Evolutionary conservation across 2,888 invertebrate genomes (phyloP).

Genomic region (Ischnus inquisitorius): DNA sequence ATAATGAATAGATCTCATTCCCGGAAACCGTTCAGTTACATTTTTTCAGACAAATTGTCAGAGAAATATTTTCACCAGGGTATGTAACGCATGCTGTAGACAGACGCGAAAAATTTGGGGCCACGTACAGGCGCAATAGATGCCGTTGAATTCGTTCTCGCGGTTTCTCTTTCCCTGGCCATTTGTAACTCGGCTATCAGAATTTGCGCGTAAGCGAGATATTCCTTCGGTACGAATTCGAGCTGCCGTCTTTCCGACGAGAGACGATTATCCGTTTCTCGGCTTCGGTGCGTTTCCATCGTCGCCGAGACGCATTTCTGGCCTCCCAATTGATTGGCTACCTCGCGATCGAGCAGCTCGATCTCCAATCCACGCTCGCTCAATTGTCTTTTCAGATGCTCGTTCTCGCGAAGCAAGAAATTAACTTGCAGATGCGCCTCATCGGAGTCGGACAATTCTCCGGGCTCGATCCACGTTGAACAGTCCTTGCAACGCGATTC

Average conservation of each 20-base stretch:
- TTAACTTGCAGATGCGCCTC: conserved; percentile 66
- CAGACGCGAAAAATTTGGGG: neutral
- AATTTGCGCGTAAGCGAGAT: conserved; percentile 58
- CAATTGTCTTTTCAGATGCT: conserved; percentile 76
- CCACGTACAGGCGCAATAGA: conserved; percentile 18
- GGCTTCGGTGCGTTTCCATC: conserved; percentile 47
- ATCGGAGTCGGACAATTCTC: conserved; percentile 37
- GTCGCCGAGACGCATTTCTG: conserved; percentile 54
- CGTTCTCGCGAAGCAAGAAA: conserved; percentile 71
- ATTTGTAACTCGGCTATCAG: conserved; percentile 71
- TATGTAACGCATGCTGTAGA: neutral
- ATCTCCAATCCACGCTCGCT: conserved; percentile 75
- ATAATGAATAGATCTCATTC: too few relatives aligned
- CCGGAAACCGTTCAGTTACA: too few relatives aligned
- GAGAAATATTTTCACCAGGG: too few relatives aligned
- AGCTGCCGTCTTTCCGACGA: conserved; percentile 71
- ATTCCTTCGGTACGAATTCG: conserved; percentile 67
- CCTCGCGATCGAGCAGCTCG: conserved; percentile 76
- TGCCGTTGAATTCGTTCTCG: conserved; percentile 28
- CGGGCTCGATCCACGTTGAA: conserved; percentile 39
- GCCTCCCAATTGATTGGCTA: conserved; percentile 71
- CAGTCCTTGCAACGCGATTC: conserved; percentile 41
- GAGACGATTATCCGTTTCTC: conserved; percentile 61
- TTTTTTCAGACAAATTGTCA: too few relatives aligned
- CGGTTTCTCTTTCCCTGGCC: conserved; percentile 68